Evolutionary conservation across 2,113 vertebrate genomes (phyloP), one percentile per base, ranked within the genome.

Genomic region (Peucedramus taeniatus): DNA sequence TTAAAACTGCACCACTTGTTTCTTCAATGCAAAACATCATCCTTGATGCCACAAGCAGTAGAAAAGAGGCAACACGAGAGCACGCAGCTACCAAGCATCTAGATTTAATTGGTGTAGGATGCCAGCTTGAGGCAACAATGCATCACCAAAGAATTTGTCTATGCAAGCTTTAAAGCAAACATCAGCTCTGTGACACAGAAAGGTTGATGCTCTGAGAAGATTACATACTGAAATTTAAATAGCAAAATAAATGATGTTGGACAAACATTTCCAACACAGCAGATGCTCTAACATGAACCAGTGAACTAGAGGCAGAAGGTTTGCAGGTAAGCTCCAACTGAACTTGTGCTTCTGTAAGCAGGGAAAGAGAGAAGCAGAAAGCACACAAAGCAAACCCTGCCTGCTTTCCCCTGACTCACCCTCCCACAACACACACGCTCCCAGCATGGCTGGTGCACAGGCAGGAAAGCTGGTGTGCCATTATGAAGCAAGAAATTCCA

Each of bases 111-210:
- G 0, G 1, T 5, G 35, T 4, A 39, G 15, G n/a, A 69, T 30
- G 33, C 21, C 31, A 35, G 19, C 78, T 24, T 61, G 54, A 87
- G 57, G 33, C 50, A 94, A 30, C 40, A 57, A 54, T 4, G 9
- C 71, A 74, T 23, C 39, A 53, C 33, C n/a, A 40, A 69, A 50
- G 27, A 92, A 65, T 74, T 50, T 22, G 2, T 20, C 45, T 33
- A 3, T 23, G 42, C 13, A 57, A 90, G 30, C 18, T 51, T 86
- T 60, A 79, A 76, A 72, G 53, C 24, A 85, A 95, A 69, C 15
- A 20, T 30, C 8, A 2, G 0, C 11, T 70, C 31, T 0, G 0
- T 31, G 82, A 61, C 61, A 51, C 40, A 85, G 66, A 68, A 53
- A 76, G 60, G 7, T 6, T 53, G 28, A 84, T 19, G 17, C 17